These are phyloP conservation scores for Pseudomyrmex flavicornis DNA, from an alignment of 1,140 invertebrate genomes.

Conservation along the genomic window DNA sequence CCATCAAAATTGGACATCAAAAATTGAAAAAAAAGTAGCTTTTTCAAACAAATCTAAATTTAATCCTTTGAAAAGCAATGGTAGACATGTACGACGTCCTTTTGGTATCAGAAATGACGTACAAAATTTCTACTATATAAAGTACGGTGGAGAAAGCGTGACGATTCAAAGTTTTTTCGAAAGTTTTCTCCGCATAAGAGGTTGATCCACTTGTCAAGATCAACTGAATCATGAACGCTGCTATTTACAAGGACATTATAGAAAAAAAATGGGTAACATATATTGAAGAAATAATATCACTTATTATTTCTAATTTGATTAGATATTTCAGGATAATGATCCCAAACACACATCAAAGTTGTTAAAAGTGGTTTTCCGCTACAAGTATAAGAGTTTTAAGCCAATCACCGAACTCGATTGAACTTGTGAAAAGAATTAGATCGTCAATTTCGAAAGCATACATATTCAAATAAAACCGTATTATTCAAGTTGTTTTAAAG, in stretches of 20 bases:
- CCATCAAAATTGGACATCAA: background rate
- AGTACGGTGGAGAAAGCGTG: background rate
- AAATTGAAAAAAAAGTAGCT: slow-evolving; percentile 26
- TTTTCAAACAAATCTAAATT: slow-evolving; percentile 59
- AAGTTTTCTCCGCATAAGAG: background rate
- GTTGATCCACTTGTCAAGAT: background rate
- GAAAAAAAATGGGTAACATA: background rate
- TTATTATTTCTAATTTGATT: background rate
- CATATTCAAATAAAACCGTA: slow-evolving; percentile 4
- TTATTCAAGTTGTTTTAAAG: background rate
- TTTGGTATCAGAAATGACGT: slow-evolving; percentile 7
- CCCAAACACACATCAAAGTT: background rate
- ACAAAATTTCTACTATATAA: background rate
- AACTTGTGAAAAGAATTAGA: background rate
- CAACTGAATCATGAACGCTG: background rate
- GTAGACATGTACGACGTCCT: slow-evolving; percentile 6
- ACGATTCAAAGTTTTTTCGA: background rate
- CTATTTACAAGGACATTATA: background rate
- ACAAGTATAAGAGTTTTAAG: background rate
- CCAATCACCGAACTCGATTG: background rate
- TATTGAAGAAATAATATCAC: background rate
- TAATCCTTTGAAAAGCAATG: slow-evolving; percentile 11
- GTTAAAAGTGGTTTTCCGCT: background rate
- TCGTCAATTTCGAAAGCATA: slow-evolving; percentile 8
- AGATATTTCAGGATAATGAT: slow-evolving; percentile 20